Evolutionary conservation across 2,888 invertebrate species (phyloP).

Genomic region (Melipona bicolor): DNA sequence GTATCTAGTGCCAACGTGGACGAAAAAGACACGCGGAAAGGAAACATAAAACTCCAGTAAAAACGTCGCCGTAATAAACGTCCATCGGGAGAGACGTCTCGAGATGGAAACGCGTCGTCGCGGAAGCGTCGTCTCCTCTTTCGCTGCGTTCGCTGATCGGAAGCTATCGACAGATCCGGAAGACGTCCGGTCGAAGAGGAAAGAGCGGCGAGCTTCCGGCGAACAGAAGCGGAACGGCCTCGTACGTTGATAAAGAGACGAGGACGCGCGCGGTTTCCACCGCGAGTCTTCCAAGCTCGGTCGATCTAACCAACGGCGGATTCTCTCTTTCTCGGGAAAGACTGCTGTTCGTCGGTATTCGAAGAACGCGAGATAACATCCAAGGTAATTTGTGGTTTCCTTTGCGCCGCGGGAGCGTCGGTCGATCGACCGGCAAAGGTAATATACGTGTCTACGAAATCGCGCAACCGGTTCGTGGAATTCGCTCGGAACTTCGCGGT

Average conservation of each 20-base stretch:
- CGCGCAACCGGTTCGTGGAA: neutral
- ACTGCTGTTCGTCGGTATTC: slow-evolving; percentile 10
- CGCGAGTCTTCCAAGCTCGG: neutral
- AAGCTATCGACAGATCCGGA: neutral
- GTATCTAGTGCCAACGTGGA: no score
- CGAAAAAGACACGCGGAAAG: no score
- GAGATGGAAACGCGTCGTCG: neutral
- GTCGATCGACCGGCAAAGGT: neutral
- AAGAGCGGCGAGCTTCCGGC: neutral
- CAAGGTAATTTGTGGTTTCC: slow-evolving; percentile 41
- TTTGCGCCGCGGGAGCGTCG: neutral
- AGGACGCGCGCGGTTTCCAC: neutral
- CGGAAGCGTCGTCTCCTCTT: neutral
- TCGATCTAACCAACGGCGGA: neutral
- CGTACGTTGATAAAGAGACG: neutral
- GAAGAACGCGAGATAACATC: slow-evolving; percentile 36
- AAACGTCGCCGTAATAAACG: neutral
- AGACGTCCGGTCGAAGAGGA: neutral
- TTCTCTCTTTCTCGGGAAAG: neutral
- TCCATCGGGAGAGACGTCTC: neutral
- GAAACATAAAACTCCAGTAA: no score
- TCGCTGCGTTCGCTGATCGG: no score
- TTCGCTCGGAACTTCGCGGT: neutral
- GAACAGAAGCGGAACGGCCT: neutral
- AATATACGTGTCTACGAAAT: slow-evolving; percentile 7